A percentile compares a stretch with the other conserved stretches of the same genome.
Evolutionary conservation across 2,113 vertebrate genomes (phyloP).

Genomic region (Neomonachus schauinslandi): DNA sequence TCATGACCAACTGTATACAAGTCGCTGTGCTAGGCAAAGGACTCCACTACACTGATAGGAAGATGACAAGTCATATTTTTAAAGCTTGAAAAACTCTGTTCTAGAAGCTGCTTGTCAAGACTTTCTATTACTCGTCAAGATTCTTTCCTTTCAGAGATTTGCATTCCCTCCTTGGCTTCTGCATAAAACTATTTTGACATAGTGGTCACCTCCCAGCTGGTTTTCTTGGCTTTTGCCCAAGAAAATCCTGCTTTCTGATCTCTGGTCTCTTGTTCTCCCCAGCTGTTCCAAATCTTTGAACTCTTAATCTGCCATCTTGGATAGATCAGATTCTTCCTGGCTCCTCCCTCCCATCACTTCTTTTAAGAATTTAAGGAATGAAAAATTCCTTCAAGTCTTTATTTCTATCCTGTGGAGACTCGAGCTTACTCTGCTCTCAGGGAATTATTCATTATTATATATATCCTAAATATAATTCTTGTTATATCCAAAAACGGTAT

Average conservation of each 20-base stretch:
- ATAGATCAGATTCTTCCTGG: constrained; percentile 48
- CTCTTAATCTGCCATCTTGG: constrained; percentile 64
- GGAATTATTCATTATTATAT: not conserved
- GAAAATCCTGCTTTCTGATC: constrained; percentile 62
- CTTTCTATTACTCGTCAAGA: constrained; percentile 25
- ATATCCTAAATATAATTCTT: not conserved
- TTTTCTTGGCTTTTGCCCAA: constrained; percentile 68
- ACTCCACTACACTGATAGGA: not conserved
- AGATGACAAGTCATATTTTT: not conserved
- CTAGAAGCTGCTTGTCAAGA: constrained; percentile 38
- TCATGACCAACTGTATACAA: not conserved
- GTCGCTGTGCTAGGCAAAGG: not conserved
- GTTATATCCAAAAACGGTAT: not conserved
- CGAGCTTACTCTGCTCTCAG: not conserved
- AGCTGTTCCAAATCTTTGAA: constrained; percentile 75
- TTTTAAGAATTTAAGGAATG: constrained; percentile 62
- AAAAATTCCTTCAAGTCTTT: constrained; percentile 50
- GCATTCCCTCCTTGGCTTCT: constrained; percentile 51
- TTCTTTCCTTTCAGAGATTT: constrained; percentile 52
- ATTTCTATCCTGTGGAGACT: not conserved
- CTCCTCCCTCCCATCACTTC: not conserved
- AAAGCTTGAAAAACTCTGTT: not conserved
- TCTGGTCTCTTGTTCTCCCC: constrained; percentile 20
- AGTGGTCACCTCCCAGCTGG: constrained; percentile 67
- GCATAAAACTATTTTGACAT: constrained; percentile 58